A percentile compares a stretch with the other conserved stretches of the same genome.
Conservation (phyloP, 2,797 vertebrate species). For the Psittacula echo region DNA sequence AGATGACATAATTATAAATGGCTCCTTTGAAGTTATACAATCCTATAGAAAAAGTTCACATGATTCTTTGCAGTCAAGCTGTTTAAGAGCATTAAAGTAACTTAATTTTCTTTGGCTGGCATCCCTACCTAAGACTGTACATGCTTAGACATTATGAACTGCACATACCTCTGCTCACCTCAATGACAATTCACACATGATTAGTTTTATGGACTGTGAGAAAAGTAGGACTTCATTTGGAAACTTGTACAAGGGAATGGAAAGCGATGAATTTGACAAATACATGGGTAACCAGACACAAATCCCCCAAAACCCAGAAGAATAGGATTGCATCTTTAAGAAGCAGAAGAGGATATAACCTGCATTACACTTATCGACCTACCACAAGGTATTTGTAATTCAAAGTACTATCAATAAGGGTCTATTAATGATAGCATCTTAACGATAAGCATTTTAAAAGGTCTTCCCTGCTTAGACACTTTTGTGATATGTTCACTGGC, state of each 20-base stretch:
- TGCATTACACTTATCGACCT: neutral
- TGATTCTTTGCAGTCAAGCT: slow-evolving; percentile 47
- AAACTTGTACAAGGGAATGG: neutral
- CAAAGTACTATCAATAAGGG: neutral
- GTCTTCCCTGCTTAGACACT: neutral
- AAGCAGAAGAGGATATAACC: neutral
- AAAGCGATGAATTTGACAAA: neutral
- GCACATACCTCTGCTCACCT: slow-evolving; percentile 24
- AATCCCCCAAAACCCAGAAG: neutral
- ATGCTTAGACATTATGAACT: slow-evolving; percentile 10
- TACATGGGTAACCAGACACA: neutral
- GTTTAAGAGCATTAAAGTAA: slow-evolving; percentile 47
- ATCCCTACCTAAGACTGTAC: slow-evolving; percentile 22
- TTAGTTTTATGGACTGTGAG: slow-evolving; percentile 32
- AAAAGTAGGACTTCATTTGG: slow-evolving; percentile 5
- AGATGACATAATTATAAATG: slow-evolving; percentile 47
- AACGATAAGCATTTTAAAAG: neutral
- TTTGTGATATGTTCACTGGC: neutral
- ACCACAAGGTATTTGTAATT: neutral
- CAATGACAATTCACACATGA: neutral
- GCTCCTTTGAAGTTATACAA: slow-evolving; percentile 63
- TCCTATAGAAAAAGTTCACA: slow-evolving; percentile 49
- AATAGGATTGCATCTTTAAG: neutral
- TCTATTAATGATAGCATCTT: neutral
- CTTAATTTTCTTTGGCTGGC: slow-evolving; percentile 48